Evolutionary conservation across 2,797 vertebrate species (phyloP).

Genomic region (Liasis olivaceus): DNA sequence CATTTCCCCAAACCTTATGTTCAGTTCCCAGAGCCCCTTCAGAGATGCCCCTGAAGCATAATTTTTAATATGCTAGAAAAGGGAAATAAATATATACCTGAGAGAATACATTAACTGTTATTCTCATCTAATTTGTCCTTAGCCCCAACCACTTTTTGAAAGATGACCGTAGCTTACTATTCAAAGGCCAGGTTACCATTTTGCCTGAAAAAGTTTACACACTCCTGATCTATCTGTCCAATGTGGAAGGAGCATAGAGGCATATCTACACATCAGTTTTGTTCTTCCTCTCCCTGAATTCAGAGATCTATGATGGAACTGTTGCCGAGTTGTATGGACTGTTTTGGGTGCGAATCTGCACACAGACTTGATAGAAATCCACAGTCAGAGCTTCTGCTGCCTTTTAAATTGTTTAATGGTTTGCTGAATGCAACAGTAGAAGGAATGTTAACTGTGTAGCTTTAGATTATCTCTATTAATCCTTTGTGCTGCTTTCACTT

Average conservation of each 20-base stretch:
- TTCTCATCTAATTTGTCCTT: not conserved
- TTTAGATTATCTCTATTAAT: not conserved
- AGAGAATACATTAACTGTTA: not conserved
- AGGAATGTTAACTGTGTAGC: not conserved
- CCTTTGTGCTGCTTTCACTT: not conserved
- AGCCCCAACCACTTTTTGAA: not conserved
- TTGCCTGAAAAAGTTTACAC: not conserved
- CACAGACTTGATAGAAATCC: not conserved
- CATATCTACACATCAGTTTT: not conserved
- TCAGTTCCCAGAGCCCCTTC: not conserved
- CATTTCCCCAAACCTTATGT: not conserved
- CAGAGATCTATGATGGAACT: not conserved
- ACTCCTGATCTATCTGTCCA: not conserved
- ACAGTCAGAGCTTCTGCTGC: not conserved
- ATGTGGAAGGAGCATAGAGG: not conserved
- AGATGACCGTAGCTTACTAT: not conserved
- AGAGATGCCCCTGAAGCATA: not conserved
- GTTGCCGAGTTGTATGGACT: not conserved
- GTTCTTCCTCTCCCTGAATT: not conserved
- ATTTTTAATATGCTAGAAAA: not conserved
- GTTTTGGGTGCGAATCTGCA: not conserved
- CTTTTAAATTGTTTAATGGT: not conserved
- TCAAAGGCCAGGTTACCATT: not conserved
- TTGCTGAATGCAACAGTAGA: not conserved
- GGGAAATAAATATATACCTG: not conserved